Conservation (phyloP, 2,113 vertebrate species). For the Phoenicopterus ruber region DNA sequence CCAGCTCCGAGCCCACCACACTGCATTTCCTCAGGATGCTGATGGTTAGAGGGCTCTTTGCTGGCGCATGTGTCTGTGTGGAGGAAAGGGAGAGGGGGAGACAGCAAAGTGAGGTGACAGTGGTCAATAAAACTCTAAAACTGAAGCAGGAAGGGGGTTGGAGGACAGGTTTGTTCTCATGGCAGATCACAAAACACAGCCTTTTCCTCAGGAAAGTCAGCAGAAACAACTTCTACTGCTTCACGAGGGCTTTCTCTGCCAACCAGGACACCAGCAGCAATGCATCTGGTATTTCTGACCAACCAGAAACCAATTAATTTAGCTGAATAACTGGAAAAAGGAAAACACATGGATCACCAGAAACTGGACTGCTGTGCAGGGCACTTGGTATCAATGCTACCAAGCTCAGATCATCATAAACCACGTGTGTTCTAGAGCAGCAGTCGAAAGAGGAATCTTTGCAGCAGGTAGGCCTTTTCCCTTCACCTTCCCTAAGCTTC, state of each 20-base stretch:
- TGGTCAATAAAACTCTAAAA: not conserved
- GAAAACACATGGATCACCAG: not conserved
- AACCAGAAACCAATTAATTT: not conserved
- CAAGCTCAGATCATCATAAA: not conserved
- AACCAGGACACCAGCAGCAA: not conserved
- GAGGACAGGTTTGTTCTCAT: not conserved
- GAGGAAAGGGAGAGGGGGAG: not conserved
- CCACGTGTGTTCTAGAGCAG: not conserved
- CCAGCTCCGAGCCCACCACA: not conserved
- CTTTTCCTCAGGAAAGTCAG: not conserved
- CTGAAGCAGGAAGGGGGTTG: not conserved
- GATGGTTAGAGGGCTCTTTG: not conserved
- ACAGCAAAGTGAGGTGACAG: not conserved
- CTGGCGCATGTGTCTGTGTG: rapidly evolving
- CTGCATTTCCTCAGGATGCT: not conserved
- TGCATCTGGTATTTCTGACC: not conserved
- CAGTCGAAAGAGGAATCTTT: not conserved
- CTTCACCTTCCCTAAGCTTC: not conserved
- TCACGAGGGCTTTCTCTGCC: not conserved
- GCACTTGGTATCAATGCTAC: not conserved
- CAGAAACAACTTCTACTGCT: not conserved
- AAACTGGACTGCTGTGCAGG: not conserved
- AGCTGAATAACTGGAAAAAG: not conserved
- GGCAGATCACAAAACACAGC: not conserved
- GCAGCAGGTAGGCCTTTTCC: not conserved